Conservation (phyloP, 2,797 vertebrate genomes). For the Microctenopoma stevenorrisi region DNA sequence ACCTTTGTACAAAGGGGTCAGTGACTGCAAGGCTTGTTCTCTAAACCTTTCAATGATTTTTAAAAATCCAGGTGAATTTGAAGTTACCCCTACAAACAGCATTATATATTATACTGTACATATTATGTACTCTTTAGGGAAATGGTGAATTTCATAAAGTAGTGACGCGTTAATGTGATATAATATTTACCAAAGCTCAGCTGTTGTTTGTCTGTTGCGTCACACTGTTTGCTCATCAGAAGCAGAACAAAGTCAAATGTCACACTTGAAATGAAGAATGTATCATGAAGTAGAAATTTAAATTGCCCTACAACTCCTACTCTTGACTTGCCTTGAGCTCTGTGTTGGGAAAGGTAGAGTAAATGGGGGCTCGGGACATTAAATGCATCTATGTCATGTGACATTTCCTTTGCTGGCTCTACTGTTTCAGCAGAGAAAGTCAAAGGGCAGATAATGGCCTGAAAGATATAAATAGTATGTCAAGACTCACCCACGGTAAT, state of each 20-base stretch:
- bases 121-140: background rate
- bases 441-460: constrained; percentile 82
- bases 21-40: constrained; percentile 4
- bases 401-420: constrained; percentile 86
- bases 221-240: constrained; percentile 66
- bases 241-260: constrained; percentile 70
- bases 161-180: too few species aligned
- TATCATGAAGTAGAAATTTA: constrained; percentile 1
- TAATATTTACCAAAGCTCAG: background rate
- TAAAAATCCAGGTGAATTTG: background rate
- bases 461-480: constrained; percentile 87
- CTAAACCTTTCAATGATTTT: background rate
- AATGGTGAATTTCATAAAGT: background rate
- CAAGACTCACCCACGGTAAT: constrained; percentile 74
- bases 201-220: constrained; percentile 73
- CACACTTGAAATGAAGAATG: constrained; percentile 7
- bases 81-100: background rate
- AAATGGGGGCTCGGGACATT: constrained; percentile 48
- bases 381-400: constrained; percentile 82
- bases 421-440: constrained; percentile 87
- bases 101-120: background rate
- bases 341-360: constrained; percentile 53
- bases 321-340: too few species aligned
- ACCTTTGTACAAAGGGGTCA: constrained; percentile 24
- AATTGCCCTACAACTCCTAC: background rate